Evolutionary conservation across 2,113 vertebrate species (phyloP), one percentile per base, ranked within the genome.

Genomic region (Dromaius novaehollandiae): DNA sequence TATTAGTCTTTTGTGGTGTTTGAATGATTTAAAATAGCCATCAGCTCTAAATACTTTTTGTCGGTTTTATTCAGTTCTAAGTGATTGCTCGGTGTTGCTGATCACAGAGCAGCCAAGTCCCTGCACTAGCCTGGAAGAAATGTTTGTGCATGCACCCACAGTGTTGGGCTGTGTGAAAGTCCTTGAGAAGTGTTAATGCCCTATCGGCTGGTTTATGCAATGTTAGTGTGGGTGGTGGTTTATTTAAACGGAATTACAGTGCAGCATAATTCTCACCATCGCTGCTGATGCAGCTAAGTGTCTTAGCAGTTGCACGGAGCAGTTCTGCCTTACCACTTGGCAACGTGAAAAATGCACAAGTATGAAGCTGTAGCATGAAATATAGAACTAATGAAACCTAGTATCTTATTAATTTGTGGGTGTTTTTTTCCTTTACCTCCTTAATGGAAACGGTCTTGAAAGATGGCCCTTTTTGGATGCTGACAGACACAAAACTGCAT

Each of bases 291-390:
- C 53, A 55, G 76, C 82, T 4, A 46, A 69, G 71, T 26, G 50
- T 70, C 71, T 30, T 36, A 25, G 71, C 92, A 86, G 88, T 36
- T 81, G 74, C 69, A 44, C 70, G 26, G 48, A 82, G 87, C 81
- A 55, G 3, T 38, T 84, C 76, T 70, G 69, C 70, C 55, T 64
- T 63, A 2, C 16, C 28, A 1, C 42, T 8, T 64, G 71, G 71
- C 69, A 75, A 6, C 3, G 3, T 26, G 86, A 60, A 9, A 50
- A 19, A 16, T 75, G 25, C 64, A 42, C 68, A n/a, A 22, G 50
- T 7, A 22, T 11, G 42, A 44, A 74, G 85, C 74, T 51, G 19
- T 51, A 71, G 24, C 8, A 3, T 65, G 20, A 30, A 20, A 21
- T 4, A 5, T 53, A 55, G 69, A 90, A 48, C 40, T 51, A 30